Evolutionary conservation across 1,140 invertebrate genomes (phyloP), one percentile per base, ranked within the genome.

Genomic region (Sarcophaga bullata): DNA sequence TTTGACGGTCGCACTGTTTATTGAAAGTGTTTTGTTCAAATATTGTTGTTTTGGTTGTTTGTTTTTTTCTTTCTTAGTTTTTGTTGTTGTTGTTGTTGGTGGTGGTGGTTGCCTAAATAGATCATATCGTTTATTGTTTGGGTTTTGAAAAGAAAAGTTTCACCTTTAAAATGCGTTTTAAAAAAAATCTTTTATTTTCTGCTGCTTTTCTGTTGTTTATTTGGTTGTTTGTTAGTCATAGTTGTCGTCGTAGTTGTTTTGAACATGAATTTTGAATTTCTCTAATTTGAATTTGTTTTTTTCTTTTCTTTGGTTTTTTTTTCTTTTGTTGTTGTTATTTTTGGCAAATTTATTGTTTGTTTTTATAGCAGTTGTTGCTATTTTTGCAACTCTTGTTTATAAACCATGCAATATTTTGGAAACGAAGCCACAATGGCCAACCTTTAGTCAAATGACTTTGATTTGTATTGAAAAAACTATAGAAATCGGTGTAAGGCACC

Each of bases 151-250:
- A 76, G 73, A 76, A 76, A 76, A 76, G 73, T 76, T 76, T 76
- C 73, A 76, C 73, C 73, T 76, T 76, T 76, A 76, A 76, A 76
- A 76, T 76, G 73, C 73, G 73, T 49, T 17, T 76, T 48, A 76
- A 76, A 76, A n/a, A n/a, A 76, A 76, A 76, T 76, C 46, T 48
- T 17, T 76, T 76, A 49, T 37, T 37, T 37, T 37, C 25, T 37
- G 25, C 25, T 37, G 25, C 25, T 37, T 37, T 37, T n/a, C n/a
- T 37, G 25, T 76, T 76, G 48, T 76, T 76, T 76, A 46, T 76
- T 37, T 37, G 25, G 1, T 37, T 37, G 4, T 37, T 37, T 37
- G 25, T 37, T 37, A 2, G 4, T 37, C 25, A 37, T 37, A 37
- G 25, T 37, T 37, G 25, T 37, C 25, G 25, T 37, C 25, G 25